phyloP scores from a whole-genome alignment of 1,140 invertebrate genomes.

The Gerris buenoi region DNA sequence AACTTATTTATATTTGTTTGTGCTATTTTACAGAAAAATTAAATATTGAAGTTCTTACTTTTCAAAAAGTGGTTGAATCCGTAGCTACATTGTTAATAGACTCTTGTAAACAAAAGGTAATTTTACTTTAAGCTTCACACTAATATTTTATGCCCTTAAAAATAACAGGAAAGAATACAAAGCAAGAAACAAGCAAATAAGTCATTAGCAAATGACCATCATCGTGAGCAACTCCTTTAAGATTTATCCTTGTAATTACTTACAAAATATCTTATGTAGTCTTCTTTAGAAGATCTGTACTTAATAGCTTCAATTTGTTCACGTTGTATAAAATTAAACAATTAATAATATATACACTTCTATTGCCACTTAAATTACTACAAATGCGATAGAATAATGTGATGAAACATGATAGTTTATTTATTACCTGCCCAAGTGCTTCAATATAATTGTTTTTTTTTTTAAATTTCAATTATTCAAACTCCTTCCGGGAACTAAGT shows the following conservation, averaged over 20 bases:
- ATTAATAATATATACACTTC: no score
- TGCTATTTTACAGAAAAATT: constrained; percentile 9
- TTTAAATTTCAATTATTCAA: no score
- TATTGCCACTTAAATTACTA: no score
- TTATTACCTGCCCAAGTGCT: no score
- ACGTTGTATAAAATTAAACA: no score
- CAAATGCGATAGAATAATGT: no score
- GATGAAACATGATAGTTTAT: no score
- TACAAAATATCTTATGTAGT: not conserved
- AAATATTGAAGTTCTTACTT: not conserved
- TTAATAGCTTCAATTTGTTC: not conserved
- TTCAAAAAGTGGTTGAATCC: constrained; percentile 10
- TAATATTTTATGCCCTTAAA: not conserved
- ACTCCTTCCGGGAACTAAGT: no score
- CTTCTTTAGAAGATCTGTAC: not conserved
- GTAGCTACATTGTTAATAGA: constrained; percentile 7
- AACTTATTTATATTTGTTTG: not conserved
- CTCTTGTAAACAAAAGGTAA: constrained; percentile 11
- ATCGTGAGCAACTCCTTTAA: not conserved
- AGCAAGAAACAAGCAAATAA: not conserved
- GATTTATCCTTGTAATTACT: not conserved
- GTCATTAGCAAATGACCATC: not conserved
- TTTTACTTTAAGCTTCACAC: not conserved
- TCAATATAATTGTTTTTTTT: no score
- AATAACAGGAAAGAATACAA: not conserved